These are phyloP conservation scores for Melinaea marsaeus DNA, from an alignment of 2,888 invertebrate species.

Conservation along the genomic window DNA sequence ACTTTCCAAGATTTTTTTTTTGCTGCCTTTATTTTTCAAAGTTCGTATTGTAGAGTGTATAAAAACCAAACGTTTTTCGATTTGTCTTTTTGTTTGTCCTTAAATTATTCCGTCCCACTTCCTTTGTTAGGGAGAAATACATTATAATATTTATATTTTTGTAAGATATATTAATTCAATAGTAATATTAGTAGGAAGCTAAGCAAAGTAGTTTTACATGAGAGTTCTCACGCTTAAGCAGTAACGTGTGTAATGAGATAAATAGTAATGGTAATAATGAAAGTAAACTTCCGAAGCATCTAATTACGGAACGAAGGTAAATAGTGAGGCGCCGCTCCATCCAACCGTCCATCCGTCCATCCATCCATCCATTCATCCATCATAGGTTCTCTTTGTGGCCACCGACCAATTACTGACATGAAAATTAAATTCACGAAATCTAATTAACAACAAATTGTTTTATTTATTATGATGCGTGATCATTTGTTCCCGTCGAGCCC, in stretches of 20 bases:
- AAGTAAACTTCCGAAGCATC: conserved; percentile 73
- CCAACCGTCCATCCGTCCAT: too few relatives aligned
- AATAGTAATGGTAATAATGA: conserved; percentile 69
- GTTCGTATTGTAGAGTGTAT: conserved; percentile 56
- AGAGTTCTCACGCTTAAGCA: conserved; percentile 27
- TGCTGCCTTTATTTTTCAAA: conserved; percentile 73
- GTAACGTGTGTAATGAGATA: conserved; percentile 66
- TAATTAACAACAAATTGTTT: conserved; percentile 79
- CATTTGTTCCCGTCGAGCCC: conserved; percentile 73
- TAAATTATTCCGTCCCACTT: conserved; percentile 50
- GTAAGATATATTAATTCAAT: too few relatives aligned
- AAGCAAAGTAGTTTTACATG: too few relatives aligned
- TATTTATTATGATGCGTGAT: conserved; percentile 78
- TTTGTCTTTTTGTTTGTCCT: conserved; percentile 62
- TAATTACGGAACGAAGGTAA: conserved; percentile 72
- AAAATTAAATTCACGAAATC: conserved; percentile 79
- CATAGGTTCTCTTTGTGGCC: conserved; percentile 76
- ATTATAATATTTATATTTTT: not conserved
- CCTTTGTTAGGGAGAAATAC: conserved; percentile 34
- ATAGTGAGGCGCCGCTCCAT: conserved; percentile 73
- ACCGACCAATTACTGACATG: conserved; percentile 78
- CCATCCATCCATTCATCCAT: conserved; percentile 52
- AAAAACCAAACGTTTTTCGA: conserved; percentile 65
- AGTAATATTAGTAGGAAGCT: too few relatives aligned
- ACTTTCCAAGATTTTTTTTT: conserved; percentile 76